Percentiles rank a stretch among this genome's conserved stretches.
phyloP scores from a whole-genome alignment of 2,113 vertebrate species.

The Thomomys bottae region DNA sequence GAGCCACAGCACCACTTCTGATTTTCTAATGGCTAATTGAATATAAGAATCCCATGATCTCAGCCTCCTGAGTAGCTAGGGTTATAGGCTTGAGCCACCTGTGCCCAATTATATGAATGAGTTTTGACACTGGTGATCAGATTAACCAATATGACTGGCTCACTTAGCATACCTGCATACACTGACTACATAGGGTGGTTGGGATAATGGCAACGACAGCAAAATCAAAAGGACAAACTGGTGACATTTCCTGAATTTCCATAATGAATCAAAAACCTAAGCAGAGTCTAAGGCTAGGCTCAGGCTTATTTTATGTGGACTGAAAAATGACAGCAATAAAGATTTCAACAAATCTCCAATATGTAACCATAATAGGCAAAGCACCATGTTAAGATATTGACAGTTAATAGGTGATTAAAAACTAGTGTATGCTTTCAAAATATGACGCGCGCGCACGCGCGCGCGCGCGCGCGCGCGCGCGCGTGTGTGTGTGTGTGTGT shows the following conservation, averaged over 20 bases:
- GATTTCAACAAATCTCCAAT: neutral
- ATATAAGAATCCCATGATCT: no score
- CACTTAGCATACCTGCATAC: accelerated
- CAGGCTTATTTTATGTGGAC: neutral
- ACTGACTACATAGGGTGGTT: neutral
- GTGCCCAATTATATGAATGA: no score
- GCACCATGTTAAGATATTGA: neutral
- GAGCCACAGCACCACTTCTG: no score
- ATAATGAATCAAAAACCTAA: neutral
- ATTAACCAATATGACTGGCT: neutral
- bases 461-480: no score
- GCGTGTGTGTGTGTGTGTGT: no score
- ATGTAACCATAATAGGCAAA: neutral
- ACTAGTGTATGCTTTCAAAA: conserved; percentile 12
- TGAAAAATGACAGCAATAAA: neutral
- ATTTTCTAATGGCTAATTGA: no score
- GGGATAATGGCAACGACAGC: neutral
- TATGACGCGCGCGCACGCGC: no score
- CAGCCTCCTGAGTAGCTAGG: no score
- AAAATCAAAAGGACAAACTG: neutral
- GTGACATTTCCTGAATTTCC: neutral
- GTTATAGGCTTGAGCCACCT: no score
- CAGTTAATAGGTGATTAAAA: neutral
- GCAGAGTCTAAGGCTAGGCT: neutral
- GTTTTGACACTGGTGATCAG: neutral